Evolutionary conservation across 2,888 invertebrate genomes (phyloP), one percentile per base, ranked within the genome.

Genomic region (Tenthredo distinguenda): DNA sequence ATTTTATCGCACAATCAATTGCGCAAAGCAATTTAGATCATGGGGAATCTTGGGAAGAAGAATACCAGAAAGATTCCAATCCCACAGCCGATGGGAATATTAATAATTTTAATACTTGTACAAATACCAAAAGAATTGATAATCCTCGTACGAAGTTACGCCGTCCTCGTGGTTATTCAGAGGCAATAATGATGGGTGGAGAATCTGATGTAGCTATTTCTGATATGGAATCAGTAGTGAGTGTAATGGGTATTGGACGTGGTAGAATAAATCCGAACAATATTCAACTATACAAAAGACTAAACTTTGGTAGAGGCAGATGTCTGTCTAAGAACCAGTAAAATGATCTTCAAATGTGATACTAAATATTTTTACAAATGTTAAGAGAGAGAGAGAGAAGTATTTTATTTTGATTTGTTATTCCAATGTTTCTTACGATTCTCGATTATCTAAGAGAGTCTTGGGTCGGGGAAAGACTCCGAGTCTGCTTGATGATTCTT

Each of bases 31-130:
- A 77, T 1, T 77, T 89, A 31, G 88, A 89, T 68, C 85, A 84
- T 18, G 86, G 88, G 1, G 91, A 92, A 84, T 87, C 86, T 47
- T 92, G 92, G 92, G 91, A 92, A 55, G 86, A 74, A 43, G 87
- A 88, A 58, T 10, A 31, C 2, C 12, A 81, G 15, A 10, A 4
- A 40, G 81, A 81, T 62, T 40, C 1, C 18, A 55, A n/a, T 43
- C 15, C 37, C 3, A 10, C 40, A 40, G 15, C 34, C 12, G 2
- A 58, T 84, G 65, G 74, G 43, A 37, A 21, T 40, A 5, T 43
- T 31, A n/a, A 62, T 62, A 40, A 40, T 62, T 26, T 18, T 7
- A 40, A 62, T 26, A 9, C 31, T 18, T n/a, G 7, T 12, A 12
- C 76, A 26, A 50, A 18, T 50, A 31, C 18, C 15, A 31, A 34